These are phyloP conservation scores for Zaprionus bogoriensis DNA, from an alignment of 2,888 invertebrate species.

Conservation along the genomic window DNA sequence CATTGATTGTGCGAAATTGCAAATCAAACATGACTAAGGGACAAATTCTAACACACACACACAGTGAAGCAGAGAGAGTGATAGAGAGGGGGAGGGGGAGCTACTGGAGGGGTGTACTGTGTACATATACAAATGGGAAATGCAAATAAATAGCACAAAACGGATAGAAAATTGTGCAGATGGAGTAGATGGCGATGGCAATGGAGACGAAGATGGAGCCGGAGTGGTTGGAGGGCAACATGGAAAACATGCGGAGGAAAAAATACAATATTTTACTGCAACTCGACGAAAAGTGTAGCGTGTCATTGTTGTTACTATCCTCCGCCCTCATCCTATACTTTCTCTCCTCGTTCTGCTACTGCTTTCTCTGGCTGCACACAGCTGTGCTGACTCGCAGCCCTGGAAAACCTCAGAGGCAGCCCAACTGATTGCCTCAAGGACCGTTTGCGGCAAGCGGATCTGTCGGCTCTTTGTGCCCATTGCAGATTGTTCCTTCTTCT, in stretches of 20 bases:
- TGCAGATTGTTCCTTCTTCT: too few relatives aligned
- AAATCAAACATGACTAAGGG: slow-evolving; percentile 74
- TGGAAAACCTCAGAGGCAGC: not conserved
- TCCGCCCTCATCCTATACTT: not conserved
- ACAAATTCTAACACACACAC: slow-evolving; percentile 34
- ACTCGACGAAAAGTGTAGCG: slow-evolving; percentile 21
- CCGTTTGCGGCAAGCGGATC: not conserved
- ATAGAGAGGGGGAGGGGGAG: not conserved
- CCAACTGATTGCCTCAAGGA: not conserved
- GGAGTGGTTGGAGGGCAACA: slow-evolving; percentile 13
- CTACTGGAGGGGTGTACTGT: not conserved
- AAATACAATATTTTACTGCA: slow-evolving; percentile 41
- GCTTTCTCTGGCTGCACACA: too few relatives aligned
- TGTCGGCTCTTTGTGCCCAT: too few relatives aligned
- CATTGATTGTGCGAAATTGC: slow-evolving; percentile 73
- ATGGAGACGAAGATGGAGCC: too few relatives aligned
- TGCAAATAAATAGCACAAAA: slow-evolving; percentile 65
- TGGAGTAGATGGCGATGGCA: too few relatives aligned
- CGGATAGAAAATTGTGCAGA: slow-evolving; percentile 59
- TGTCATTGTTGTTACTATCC: slow-evolving; percentile 20
- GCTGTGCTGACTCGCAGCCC: too few relatives aligned
- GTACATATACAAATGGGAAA: slow-evolving; percentile 48
- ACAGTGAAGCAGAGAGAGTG: not conserved
- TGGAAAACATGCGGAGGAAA: slow-evolving; percentile 9
- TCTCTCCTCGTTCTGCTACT: not conserved